These are phyloP conservation scores for Tenthredo notha DNA, from an alignment of 2,888 invertebrate species.

Conservation along the genomic window DNA sequence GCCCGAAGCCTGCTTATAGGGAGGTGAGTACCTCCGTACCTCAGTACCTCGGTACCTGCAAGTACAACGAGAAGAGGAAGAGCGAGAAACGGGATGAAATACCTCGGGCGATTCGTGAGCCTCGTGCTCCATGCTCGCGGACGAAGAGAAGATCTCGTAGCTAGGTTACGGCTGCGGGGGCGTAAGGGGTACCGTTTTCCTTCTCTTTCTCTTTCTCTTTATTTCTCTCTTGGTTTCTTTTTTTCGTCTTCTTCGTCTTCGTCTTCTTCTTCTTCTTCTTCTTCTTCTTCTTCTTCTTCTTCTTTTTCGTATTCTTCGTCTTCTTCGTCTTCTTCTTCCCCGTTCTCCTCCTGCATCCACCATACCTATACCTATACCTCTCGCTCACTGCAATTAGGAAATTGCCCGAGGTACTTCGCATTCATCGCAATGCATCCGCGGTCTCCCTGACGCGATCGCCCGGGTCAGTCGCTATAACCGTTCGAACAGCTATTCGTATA, in stretches of 20 bases:
- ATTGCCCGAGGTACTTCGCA: conserved; percentile 72
- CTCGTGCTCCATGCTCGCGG: conserved; percentile 50
- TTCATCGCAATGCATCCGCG: conserved; percentile 70
- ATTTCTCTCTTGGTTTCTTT: conserved; percentile 41
- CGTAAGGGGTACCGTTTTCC: conserved; percentile 31
- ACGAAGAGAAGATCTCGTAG: conserved; percentile 20
- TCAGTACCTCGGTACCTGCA: neutral
- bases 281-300: too few relatives aligned
- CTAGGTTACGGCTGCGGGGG: conserved; percentile 51
- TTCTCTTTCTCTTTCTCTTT: conserved; percentile 27
- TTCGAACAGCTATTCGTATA: neutral
- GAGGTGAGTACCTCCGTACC: conserved; percentile 54
- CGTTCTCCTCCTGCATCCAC: neutral
- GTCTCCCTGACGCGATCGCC: conserved; percentile 48
- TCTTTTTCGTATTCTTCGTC: neutral
- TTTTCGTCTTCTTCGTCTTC: neutral
- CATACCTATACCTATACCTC: conserved; percentile 45
- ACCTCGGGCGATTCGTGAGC: conserved; percentile 51
- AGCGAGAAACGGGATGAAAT: conserved; percentile 1
- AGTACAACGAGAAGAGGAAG: neutral
- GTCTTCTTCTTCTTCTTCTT: neutral
- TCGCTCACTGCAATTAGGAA: conserved; percentile 69
- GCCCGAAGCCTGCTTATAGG: conserved; percentile 65
- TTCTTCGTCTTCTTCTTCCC: neutral
- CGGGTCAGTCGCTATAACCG: conserved; percentile 23